These are phyloP conservation scores for Zaprionus ghesquierei DNA, from an alignment of 1,140 invertebrate species.

Conservation along the genomic window DNA sequence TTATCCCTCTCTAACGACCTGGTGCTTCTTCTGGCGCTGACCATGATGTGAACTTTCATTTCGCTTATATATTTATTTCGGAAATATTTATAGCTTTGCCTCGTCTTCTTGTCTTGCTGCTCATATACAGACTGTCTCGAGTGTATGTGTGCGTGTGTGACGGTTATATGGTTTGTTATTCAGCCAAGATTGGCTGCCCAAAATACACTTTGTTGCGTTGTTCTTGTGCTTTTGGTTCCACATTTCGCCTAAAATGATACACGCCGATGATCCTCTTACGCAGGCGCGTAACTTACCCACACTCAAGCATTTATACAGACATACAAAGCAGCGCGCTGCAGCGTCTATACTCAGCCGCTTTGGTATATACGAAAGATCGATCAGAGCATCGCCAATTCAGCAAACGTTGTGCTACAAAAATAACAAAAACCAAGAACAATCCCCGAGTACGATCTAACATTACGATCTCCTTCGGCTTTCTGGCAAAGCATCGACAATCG, in stretches of 20 bases:
- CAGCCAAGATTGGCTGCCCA: constrained; percentile 54
- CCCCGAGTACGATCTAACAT: constrained; percentile 39
- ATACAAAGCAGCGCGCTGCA: constrained; percentile 16
- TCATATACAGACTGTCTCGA: constrained; percentile 11
- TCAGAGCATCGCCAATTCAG: constrained; percentile 52
- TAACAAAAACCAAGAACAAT: constrained; percentile 46
- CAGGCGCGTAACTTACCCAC: constrained; percentile 54
- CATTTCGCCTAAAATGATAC: constrained; percentile 46
- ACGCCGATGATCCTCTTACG: constrained; percentile 52
- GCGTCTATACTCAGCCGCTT: constrained; percentile 68
- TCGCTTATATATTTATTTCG: constrained; percentile 42
- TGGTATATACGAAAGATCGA: constrained; percentile 64
- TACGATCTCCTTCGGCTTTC: constrained; percentile 55
- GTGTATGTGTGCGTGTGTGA: neutral
- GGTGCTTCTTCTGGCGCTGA: neutral
- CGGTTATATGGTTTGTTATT: constrained; percentile 21
- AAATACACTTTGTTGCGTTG: constrained; percentile 37
- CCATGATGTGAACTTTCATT: constrained; percentile 63
- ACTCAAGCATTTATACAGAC: neutral
- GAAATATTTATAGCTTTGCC: constrained; percentile 79
- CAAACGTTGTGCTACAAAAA: constrained; percentile 60
- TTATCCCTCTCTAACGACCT: neutral
- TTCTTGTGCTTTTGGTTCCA: constrained; percentile 36
- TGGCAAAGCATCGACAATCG: constrained; percentile 47
- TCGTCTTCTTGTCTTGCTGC: constrained; percentile 71